A percentile compares a stretch with the other conserved stretches of the same genome.
Evolutionary conservation across 2,888 invertebrate genomes (phyloP).

Genomic region (Meliscaeva auricollis): DNA sequence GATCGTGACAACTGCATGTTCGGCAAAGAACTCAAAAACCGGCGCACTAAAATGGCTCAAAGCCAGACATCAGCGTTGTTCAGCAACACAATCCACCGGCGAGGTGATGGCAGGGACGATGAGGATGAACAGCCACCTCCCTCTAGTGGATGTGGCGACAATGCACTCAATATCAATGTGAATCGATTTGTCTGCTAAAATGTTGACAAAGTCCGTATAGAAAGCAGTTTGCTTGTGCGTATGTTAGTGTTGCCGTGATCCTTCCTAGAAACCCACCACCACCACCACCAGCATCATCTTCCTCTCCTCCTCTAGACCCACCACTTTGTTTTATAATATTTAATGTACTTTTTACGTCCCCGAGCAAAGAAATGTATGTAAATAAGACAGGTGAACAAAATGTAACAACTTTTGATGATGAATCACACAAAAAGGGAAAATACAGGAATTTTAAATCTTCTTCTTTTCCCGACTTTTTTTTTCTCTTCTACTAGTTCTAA

Average conservation of each 20-base stretch:
- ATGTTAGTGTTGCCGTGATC: conserved; percentile 70
- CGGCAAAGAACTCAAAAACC: conserved; percentile 80
- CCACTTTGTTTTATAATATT: conserved; percentile 44
- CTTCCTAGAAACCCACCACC: conserved; percentile 43
- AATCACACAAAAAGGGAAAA: conserved; percentile 51
- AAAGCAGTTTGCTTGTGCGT: conserved; percentile 58
- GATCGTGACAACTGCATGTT: conserved; percentile 82
- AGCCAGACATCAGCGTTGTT: conserved; percentile 65
- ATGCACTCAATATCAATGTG: conserved; percentile 81
- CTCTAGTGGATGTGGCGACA: conserved; percentile 82
- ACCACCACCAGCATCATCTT: conserved; percentile 21
- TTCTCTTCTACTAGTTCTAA: background rate
- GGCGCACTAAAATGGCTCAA: conserved; percentile 79
- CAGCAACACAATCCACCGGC: conserved; percentile 76
- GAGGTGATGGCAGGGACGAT: conserved; percentile 80
- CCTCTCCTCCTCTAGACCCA: conserved; percentile 37
- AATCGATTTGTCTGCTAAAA: conserved; percentile 83
- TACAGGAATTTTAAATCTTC: conserved; percentile 67
- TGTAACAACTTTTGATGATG: conserved; percentile 39
- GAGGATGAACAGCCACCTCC: conserved; percentile 83
- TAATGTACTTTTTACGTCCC: conserved; percentile 46
- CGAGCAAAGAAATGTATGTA: conserved; percentile 48
- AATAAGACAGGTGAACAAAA: conserved; percentile 45
- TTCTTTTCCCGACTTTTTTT: conserved; percentile 27
- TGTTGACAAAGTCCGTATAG: too few relatives aligned